Percentiles rank a stretch among this genome's conserved stretches.
These are phyloP conservation scores for Chloroclystis v-ata DNA, from an alignment of 2,888 invertebrate species.

Conservation along the genomic window DNA sequence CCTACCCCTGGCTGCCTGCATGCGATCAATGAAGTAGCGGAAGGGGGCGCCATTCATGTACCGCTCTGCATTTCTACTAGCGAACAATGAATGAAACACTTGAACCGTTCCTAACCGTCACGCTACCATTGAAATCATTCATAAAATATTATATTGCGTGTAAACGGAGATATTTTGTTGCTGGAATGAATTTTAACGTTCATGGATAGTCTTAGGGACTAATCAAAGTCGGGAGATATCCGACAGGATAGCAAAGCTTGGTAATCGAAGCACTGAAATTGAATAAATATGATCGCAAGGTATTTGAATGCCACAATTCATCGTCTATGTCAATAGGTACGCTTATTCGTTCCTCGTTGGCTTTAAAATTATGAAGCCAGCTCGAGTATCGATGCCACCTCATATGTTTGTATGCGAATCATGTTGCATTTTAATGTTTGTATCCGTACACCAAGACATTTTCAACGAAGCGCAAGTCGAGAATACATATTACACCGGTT, in stretches of 20 bases:
- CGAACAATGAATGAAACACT: slow-evolving; percentile 45
- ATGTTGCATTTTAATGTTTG: slow-evolving; percentile 23
- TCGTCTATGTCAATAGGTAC: no score
- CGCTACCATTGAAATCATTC: slow-evolving; percentile 7
- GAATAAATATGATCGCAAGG: no score
- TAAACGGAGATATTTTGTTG: no score
- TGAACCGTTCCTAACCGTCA: slow-evolving; percentile 31
- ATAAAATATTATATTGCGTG: slow-evolving; percentile 15
- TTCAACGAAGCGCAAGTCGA: slow-evolving; percentile 24
- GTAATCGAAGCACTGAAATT: no score
- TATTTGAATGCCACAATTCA: no score
- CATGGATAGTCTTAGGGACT: no score
- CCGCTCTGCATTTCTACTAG: slow-evolving; percentile 46
- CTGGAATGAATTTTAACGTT: neutral
- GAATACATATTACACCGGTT: slow-evolving; percentile 27
- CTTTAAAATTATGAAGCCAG: slow-evolving; percentile 5
- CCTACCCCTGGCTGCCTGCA: slow-evolving; percentile 39
- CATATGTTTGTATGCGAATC: slow-evolving; percentile 14
- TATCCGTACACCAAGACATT: slow-evolving; percentile 21
- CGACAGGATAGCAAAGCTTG: no score
- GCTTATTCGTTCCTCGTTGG: neutral
- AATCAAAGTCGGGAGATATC: no score
- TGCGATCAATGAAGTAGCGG: slow-evolving; percentile 62
- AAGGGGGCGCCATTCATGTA: slow-evolving; percentile 44
- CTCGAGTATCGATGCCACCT: slow-evolving; percentile 3